Base-by-base conservation (phyloP, 2,888 invertebrate genomes). In the Matsumyia berberina region DNA sequence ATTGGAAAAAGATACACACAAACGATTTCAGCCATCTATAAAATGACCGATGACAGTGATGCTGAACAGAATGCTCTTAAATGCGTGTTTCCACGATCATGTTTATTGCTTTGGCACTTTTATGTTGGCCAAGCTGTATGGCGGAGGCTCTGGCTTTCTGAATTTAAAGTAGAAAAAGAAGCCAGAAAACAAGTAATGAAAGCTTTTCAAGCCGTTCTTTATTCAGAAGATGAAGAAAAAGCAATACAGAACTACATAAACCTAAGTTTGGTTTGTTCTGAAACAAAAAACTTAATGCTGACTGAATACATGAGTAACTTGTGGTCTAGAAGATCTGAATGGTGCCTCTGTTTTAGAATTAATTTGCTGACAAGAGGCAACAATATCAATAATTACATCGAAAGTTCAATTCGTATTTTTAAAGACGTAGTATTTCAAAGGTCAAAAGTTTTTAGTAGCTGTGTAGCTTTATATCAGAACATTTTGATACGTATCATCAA, bases 341-440 rank as follows among this genome's bases (percentile, higher is more conserved):
- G 46, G 46, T 46, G 46, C 44, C 44, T 46, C 46, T 46, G 46
- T 19, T 46, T 19, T 11, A 46, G 46, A 19, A 46, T 6, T 6
- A 46, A 46, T 11, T 24, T 46, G 17, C 11, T 46, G 19, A 46
- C 46, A 46, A 46, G 46, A 19, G 17, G 19, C 17, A 46, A 46
- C 19, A 46, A 46, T 46, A 46, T 19, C 7, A 46, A 46, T 19
- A 46, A 46, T 11, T 46, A 46, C 17, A 46, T 46, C 17, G 11
- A 46, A 9, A 46, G 11, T 9, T 46, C 17, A 17, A 19, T 46
- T 46, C 17, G 9, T 17, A 19, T 19, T 6, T 19, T 46, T 46
- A 46, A 46, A 19, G 19, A 46, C 8, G 19, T 46, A 7, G 46
- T 46, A 17, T 19, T 46, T 17, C 46, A 46, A 46, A 46, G 46